Conservation (phyloP, 2,888 invertebrate species). For the Pelosia muscerda region DNA sequence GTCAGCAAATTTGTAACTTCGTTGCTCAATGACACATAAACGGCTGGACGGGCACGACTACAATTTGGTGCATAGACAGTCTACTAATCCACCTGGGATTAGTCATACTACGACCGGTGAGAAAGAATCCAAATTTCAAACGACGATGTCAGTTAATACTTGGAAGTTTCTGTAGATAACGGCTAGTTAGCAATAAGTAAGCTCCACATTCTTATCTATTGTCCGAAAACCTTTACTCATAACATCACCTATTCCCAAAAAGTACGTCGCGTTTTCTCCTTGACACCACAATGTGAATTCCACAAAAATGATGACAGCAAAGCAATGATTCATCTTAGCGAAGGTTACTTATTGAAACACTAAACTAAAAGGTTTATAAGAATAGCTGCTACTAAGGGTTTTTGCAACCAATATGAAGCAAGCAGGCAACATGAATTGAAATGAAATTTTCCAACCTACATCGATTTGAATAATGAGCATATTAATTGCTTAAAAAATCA, state of each 20-base stretch:
- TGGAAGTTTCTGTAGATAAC: not conserved
- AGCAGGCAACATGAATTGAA: too few relatives aligned
- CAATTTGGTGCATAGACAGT: not conserved
- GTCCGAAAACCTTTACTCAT: not conserved
- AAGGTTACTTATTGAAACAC: not conserved
- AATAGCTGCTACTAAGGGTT: not conserved
- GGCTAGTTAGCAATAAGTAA: not conserved
- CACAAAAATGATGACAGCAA: too few relatives aligned
- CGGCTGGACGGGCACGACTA: not conserved
- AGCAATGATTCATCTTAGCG: not conserved
- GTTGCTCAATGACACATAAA: not conserved
- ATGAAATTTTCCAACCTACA: too few relatives aligned
- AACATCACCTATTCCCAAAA: not conserved
- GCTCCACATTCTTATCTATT: not conserved
- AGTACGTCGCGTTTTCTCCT: not conserved
- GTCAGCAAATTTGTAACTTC: too few relatives aligned
- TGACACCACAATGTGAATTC: not conserved
- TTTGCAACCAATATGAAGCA: too few relatives aligned
- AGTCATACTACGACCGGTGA: not conserved
- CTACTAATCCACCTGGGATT: not conserved
- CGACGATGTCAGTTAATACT: not conserved
- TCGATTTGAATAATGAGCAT: too few relatives aligned
- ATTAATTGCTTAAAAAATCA: too few relatives aligned
- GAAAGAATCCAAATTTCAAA: not conserved
- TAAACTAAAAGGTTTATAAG: not conserved